phyloP scores from a whole-genome alignment of 2,888 invertebrate genomes.

The Gortyna flavago region DNA sequence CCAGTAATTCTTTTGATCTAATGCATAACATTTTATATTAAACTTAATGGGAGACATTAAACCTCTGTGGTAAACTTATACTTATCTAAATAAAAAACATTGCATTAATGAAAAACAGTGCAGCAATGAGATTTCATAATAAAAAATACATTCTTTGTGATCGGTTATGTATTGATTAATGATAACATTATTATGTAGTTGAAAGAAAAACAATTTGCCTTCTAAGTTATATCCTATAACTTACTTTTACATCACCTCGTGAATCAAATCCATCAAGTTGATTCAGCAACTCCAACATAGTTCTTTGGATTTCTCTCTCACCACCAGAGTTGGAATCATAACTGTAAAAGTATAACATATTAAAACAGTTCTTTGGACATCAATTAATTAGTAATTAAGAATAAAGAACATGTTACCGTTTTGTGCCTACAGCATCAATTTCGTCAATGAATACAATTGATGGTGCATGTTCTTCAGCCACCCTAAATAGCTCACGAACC shows the following conservation, averaged over 20 bases:
- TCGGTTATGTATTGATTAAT: no score
- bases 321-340: slow-evolving; percentile 99
- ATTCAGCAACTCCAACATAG: slow-evolving; percentile 99
- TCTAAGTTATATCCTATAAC: slow-evolving; percentile 32
- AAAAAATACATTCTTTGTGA: no score
- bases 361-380: background rate
- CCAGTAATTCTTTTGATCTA: no score
- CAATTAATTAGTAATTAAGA: background rate
- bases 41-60: no score
- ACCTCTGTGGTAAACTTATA: no score
- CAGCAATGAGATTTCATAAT: no score
- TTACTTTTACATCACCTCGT: slow-evolving; percentile 98
- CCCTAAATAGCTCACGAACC: slow-evolving; percentile 98
- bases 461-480: slow-evolving; percentile 99
- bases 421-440: slow-evolving; percentile 99
- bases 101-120: no score
- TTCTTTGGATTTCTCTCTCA: slow-evolving; percentile 99
- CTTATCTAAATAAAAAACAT: no score
- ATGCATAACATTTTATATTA: no score
- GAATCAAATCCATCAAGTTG: slow-evolving; percentile 99
- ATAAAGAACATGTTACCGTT: slow-evolving; percentile 89
- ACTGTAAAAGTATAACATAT: slow-evolving; percentile 70
- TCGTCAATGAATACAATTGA: slow-evolving; percentile 99
- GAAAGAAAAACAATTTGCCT: background rate
- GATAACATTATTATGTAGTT: no score